Evolutionary conservation across 2,888 invertebrate genomes (phyloP).

Genomic region (Eumerus sabulonum): DNA sequence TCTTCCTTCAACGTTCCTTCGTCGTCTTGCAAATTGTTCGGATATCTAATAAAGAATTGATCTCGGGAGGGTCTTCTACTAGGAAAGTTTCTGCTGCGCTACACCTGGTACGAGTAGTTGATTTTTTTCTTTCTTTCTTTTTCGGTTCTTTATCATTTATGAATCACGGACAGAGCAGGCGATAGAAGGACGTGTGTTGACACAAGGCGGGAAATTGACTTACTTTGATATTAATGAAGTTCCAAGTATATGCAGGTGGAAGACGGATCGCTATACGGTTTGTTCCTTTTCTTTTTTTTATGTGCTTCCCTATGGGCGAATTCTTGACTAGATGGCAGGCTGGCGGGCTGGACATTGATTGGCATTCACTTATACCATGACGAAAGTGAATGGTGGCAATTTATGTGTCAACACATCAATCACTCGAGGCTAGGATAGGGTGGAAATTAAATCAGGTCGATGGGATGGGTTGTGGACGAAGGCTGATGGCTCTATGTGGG

Average conservation of each 20-base stretch:
- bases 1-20: too few species aligned
- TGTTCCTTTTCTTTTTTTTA: constrained; percentile 9
- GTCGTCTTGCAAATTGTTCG: constrained; percentile 27
- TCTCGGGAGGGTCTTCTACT: constrained; percentile 1
- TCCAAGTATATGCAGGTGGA: constrained; percentile 41
- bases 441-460: too few species aligned
- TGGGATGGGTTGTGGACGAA: too few species aligned
- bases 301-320: constrained; percentile 25
- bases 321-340: background rate
- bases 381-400: constrained; percentile 31
- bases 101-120: constrained; percentile 7
- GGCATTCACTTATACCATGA: constrained; percentile 35
- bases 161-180: background rate
- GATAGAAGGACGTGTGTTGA: constrained; percentile 28
- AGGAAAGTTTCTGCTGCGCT: constrained; percentile 16
- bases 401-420: constrained; percentile 41
- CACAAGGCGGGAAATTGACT: constrained; percentile 52
- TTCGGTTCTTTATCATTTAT: constrained; percentile 5
- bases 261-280: background rate
- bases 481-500: too few species aligned
- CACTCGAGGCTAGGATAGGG: background rate
- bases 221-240: constrained; percentile 62
- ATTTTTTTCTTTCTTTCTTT: constrained; percentile 10
- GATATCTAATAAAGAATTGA: constrained; percentile 52
- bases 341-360: constrained; percentile 39